Evolutionary conservation across 2,113 vertebrate genomes (phyloP), one percentile per base, ranked within the genome.

Genomic region (Probosciger aterrimus): DNA sequence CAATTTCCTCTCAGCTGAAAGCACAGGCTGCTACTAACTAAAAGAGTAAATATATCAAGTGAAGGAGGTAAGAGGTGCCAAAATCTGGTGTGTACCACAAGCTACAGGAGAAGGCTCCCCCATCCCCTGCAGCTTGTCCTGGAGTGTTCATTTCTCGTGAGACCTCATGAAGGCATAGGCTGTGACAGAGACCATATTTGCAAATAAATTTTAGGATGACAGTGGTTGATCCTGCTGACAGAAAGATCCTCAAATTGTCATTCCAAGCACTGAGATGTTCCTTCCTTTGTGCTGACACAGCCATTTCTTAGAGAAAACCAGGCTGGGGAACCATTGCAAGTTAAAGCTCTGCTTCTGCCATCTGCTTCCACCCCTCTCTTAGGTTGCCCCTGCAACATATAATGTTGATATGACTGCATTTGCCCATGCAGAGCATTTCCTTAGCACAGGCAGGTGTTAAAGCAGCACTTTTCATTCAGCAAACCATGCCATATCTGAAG

Each of bases 101-200:
- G 4, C 35, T 33, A 35, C 10, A 50, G 57, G 31, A 79, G 27
- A 80, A 82, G 52, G 31, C 50, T 70, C 23, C 20, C 27, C 15
- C 18, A 2, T n/a, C 11, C 30, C 43, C 31, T 73, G 33, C 17
- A 74, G 83, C 24, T 92, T 79, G n/a, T 67, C 57, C 43, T 60
- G 52, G 31, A 52, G 30, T 0, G 0, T 47, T 71, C 37, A 30
- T 59, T 83, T 33, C 2, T 2, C 0, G 0, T 28, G 57, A 44
- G 39, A 76, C 50, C 39, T 55, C 4, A 3, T 1, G 4, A 86
- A 79, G 35, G 16, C 33, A 63, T 18, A 73, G 23, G 22, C 35
- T 88, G n/a, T 74, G 47, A 39, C 39, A 49, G 39, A 86, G 27
- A 39, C 24, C 20, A 23, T 3, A 14, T 39, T 39, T 60, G 30